Evolutionary conservation across 2,113 vertebrate species (phyloP), one percentile per base, ranked within the genome.

Genomic region (Anolis carolinensis): DNA sequence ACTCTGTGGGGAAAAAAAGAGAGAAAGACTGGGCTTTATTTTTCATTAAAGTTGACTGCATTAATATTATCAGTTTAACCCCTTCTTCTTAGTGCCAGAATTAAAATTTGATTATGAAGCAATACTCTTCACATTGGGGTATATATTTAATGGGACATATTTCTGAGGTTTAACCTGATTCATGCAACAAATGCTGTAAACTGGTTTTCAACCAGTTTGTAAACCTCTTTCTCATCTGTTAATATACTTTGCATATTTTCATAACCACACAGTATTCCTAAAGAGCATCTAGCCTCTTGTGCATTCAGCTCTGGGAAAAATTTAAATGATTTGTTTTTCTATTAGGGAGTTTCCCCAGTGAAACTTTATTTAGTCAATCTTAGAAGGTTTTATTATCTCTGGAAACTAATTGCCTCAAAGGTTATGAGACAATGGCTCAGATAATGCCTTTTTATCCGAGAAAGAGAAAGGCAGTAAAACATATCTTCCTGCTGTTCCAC

Each of bases 401-500:
- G 52, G 74, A 85, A 86, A 84, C 23, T 16, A 79, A 72, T 39
- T 55, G 1, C 0, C 4, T 83, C 18, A 74, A 18, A 20, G 36
- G 83, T 92, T 44, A 63, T 82, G 21, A 85, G 30, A 72, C 68
- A 83, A 5, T 65, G n/a, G 30, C 52, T 88, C 89, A 59, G 39
- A 63, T 89, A 84, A 72, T 72, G 27, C 67, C 48, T 89, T 80
- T 59, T 39, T 62, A 59, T 16, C 65, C 52, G 48, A 1, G 39
- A 5, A n/a, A 77, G 32, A 65, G 32, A 10, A 67, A 25, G 34
- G 50, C 10, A 84, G 79, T 88, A 55, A 82, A 86, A 72, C 62
- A 86, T 89, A 87, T 70, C 62, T 62, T 83, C 48, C 67, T 88
- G 18, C 67, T 79, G 34, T 89, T 84, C n/a, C 71, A 89, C 65